phyloP scores from a whole-genome alignment of 2,113 vertebrate species.

The Symphodus melops region DNA sequence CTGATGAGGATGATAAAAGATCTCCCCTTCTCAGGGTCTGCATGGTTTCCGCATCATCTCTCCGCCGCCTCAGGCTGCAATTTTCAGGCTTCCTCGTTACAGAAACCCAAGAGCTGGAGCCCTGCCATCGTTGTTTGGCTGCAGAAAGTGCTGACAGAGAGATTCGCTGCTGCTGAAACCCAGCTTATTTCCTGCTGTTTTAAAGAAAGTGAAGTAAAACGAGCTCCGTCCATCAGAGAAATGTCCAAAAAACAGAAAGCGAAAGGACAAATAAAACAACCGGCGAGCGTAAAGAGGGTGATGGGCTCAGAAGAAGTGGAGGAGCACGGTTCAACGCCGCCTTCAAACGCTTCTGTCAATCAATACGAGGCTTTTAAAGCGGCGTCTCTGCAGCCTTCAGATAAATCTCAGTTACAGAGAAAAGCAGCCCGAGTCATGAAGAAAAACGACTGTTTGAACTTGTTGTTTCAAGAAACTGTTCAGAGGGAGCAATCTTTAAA shows the following conservation, averaged over 20 bases:
- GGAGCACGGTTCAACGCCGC: not conserved
- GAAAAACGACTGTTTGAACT: constrained; percentile 8
- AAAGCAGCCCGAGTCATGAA: not conserved
- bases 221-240: not conserved
- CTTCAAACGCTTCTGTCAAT: constrained; percentile 3
- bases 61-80: not conserved
- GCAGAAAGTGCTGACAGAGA: constrained; percentile 33
- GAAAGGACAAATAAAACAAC: constrained; percentile 1
- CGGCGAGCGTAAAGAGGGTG: not conserved
- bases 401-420: constrained; percentile 9
- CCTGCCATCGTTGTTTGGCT: not conserved
- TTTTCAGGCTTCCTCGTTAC: constrained; percentile 20
- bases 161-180: not conserved
- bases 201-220: not conserved
- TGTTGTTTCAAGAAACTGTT: not conserved
- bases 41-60: constrained; percentile 19
- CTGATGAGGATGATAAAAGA: constrained; percentile 10
- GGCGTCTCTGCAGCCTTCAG: constrained; percentile 4
- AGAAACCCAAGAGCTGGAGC: constrained; percentile 24
- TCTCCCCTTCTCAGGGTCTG: not conserved
- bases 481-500: constrained; percentile 26
- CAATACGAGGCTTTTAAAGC: constrained; percentile 15
- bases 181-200: constrained; percentile 6
- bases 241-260: not conserved
- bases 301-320: not conserved